Percentiles rank a stretch among this genome's conserved stretches.
These are phyloP conservation scores for Synergus umbraculus DNA, from an alignment of 2,888 invertebrate genomes.

Conservation along the genomic window DNA sequence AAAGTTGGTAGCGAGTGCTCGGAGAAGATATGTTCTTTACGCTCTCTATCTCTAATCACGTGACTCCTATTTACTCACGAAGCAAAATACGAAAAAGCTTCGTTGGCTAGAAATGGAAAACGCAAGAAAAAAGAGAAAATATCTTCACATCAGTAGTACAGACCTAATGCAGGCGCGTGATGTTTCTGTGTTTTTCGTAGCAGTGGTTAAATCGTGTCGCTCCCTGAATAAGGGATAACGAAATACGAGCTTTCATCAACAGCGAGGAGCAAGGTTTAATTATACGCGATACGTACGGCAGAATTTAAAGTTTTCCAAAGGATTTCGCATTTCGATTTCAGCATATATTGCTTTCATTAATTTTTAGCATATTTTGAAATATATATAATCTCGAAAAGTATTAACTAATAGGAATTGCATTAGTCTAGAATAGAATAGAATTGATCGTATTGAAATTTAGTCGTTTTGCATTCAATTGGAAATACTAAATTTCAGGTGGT, in stretches of 20 bases:
- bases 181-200: background rate
- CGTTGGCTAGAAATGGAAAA: background rate
- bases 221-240: background rate
- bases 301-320: background rate
- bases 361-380: too few relatives aligned
- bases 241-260: background rate
- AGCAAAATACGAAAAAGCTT: background rate
- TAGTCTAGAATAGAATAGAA: too few relatives aligned
- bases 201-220: background rate
- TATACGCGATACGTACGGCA: background rate
- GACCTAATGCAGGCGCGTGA: background rate
- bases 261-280: background rate
- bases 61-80: conserved; percentile 4
- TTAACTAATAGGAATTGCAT: too few relatives aligned
- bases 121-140: background rate
- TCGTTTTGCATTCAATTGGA: too few relatives aligned
- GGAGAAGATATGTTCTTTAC: conserved; percentile 67
- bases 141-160: background rate
- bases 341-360: too few relatives aligned
- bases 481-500: background rate
- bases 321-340: background rate
- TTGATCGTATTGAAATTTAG: too few relatives aligned
- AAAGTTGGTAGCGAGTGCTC: conserved; percentile 65
- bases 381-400: too few relatives aligned
- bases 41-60: conserved; percentile 46